These are phyloP conservation scores for Mugil cephalus DNA, from an alignment of 2,113 vertebrate genomes.

Conservation along the genomic window DNA sequence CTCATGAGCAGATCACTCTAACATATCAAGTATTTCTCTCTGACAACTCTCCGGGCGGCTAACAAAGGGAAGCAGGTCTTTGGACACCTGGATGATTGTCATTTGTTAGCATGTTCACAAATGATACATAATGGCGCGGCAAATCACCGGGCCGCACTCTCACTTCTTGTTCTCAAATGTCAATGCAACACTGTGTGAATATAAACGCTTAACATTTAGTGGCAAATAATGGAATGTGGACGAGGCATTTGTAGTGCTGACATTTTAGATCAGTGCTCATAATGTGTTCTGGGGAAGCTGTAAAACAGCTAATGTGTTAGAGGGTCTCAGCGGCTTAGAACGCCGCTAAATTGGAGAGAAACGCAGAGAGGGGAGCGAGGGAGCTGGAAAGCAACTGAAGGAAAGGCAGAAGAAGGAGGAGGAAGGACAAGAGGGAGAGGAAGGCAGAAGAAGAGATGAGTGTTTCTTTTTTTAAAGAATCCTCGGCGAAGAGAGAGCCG, in stretches of 20 bases:
- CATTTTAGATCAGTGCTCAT: constrained; percentile 82
- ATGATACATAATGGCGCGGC: constrained; percentile 50
- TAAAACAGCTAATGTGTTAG: constrained; percentile 77
- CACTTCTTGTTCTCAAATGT: constrained; percentile 76
- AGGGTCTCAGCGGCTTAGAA: constrained; percentile 66
- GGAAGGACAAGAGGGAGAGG: constrained; percentile 36
- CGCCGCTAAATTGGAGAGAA: constrained; percentile 72
- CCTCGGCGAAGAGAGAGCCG: constrained; percentile 57
- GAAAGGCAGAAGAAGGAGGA: constrained; percentile 47
- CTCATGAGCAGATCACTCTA: constrained; percentile 39
- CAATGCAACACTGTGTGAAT: constrained; percentile 70
- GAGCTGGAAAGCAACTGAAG: constrained; percentile 59
- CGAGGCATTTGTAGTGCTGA: constrained; percentile 81
- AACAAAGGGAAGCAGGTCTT: constrained; percentile 40
- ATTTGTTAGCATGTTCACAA: constrained; percentile 68
- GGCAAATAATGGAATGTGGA: constrained; percentile 76
- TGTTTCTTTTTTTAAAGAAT: constrained; percentile 61
- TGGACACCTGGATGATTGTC: constrained; percentile 47
- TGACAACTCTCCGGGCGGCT: constrained; percentile 35
- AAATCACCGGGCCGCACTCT: constrained; percentile 54
- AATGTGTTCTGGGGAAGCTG: constrained; percentile 77
- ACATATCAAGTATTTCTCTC: constrained; percentile 26
- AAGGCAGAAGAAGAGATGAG: constrained; percentile 47
- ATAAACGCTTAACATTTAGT: constrained; percentile 81
- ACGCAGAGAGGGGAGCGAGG: constrained; percentile 63